Evolutionary conservation across 2,797 vertebrate species (phyloP).

Genomic region (Threskiornis aethiopicus): DNA sequence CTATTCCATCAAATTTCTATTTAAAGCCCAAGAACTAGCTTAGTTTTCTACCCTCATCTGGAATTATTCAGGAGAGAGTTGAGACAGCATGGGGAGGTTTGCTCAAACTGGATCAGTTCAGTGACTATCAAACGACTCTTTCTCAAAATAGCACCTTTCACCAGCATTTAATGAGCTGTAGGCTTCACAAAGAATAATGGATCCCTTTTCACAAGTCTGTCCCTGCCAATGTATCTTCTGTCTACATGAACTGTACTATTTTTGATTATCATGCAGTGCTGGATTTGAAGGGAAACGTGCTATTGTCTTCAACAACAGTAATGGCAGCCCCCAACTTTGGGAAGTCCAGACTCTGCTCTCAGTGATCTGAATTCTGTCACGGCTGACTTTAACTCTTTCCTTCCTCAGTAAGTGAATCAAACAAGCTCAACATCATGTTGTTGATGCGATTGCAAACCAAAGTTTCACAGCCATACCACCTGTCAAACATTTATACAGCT

Average conservation of each 20-base stretch:
- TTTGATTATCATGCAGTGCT: background rate
- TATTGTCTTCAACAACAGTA: background rate
- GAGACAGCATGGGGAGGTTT: background rate
- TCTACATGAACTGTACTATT: background rate
- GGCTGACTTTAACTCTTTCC: background rate
- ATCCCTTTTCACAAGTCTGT: background rate
- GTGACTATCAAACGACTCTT: background rate
- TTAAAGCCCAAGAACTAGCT: background rate
- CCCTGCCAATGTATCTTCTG: background rate
- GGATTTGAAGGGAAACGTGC: background rate
- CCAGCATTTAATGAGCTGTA: background rate
- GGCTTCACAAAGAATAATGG: background rate
- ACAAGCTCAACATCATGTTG: background rate
- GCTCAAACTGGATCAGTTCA: background rate
- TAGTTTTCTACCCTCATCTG: background rate
- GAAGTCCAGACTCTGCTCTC: background rate
- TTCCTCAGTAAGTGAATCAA: background rate
- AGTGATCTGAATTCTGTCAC: background rate
- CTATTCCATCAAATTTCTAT: background rate
- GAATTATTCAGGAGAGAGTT: background rate
- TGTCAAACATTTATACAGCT: background rate
- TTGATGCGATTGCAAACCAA: background rate
- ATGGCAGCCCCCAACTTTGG: background rate
- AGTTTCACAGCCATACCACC: background rate
- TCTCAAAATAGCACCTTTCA: background rate